Conservation (phyloP, 2,113 vertebrate species). For the Thamnophis sirtalis region DNA sequence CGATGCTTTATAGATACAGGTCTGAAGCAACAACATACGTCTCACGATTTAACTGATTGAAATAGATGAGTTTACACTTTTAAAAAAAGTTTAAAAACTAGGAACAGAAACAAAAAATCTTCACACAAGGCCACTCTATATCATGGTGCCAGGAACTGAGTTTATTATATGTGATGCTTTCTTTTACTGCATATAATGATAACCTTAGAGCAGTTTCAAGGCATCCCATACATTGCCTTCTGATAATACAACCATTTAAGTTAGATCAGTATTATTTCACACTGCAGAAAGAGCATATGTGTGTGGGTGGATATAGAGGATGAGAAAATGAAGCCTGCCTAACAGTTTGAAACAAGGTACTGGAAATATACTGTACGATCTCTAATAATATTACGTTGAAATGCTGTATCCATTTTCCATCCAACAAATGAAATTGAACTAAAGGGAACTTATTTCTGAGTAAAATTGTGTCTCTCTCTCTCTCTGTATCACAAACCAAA, state of each 20-base stretch:
- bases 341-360: background rate
- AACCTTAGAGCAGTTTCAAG: background rate
- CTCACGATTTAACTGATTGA: background rate
- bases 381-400: background rate
- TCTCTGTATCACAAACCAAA: background rate
- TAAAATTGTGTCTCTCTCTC: background rate
- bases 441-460: background rate
- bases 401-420: background rate
- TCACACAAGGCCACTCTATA: background rate
- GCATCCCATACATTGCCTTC: background rate
- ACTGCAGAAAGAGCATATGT: background rate
- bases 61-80: background rate
- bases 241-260: background rate
- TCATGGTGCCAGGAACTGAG: background rate
- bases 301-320: background rate
- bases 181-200: background rate
- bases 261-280: background rate
- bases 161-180: background rate
- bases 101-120: background rate
- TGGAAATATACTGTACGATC: background rate
- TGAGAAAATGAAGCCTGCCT: background rate
- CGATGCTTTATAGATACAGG: background rate
- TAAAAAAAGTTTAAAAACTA: background rate
- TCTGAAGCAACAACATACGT: background rate
- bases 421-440: background rate